These are phyloP conservation scores for Ramphastos sulfuratus DNA, from an alignment of 2,113 vertebrate genomes.

Conservation along the genomic window DNA sequence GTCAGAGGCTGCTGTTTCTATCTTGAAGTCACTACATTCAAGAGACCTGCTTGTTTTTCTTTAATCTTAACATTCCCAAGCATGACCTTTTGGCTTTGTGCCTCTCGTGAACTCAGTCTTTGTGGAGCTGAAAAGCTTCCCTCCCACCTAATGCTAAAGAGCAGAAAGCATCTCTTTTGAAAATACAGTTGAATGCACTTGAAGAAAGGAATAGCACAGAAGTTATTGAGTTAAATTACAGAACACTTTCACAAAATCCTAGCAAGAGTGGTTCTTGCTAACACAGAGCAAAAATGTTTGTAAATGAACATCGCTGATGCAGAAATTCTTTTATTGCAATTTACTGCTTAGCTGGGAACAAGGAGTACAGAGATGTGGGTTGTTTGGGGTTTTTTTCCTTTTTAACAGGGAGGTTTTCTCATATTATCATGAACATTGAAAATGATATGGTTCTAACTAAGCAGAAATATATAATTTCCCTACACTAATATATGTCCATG, in stretches of 20 bases:
- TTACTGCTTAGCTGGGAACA: not conserved
- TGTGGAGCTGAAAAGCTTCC: not conserved
- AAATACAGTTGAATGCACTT: not conserved
- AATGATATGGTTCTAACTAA: not conserved
- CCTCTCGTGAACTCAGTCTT: not conserved
- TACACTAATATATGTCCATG: not conserved
- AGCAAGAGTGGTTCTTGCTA: not conserved
- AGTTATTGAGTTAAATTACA: not conserved
- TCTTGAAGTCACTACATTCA: not conserved
- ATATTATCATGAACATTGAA: not conserved
- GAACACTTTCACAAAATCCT: not conserved
- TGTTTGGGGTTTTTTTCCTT: not conserved
- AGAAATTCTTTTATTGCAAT: not conserved
- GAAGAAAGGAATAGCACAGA: not conserved
- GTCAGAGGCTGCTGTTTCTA: not conserved
- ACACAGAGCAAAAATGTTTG: not conserved
- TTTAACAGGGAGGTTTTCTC: not conserved
- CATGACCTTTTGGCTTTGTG: not conserved
- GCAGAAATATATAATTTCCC: not conserved
- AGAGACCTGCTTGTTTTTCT: not conserved
- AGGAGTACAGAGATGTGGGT: not conserved
- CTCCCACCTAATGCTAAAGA: not conserved
- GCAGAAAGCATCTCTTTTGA: not conserved
- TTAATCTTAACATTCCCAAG: not conserved
- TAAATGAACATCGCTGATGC: not conserved